Base-by-base conservation (phyloP, 2,888 invertebrate genomes). In the Urechis unicinctus region DNA sequence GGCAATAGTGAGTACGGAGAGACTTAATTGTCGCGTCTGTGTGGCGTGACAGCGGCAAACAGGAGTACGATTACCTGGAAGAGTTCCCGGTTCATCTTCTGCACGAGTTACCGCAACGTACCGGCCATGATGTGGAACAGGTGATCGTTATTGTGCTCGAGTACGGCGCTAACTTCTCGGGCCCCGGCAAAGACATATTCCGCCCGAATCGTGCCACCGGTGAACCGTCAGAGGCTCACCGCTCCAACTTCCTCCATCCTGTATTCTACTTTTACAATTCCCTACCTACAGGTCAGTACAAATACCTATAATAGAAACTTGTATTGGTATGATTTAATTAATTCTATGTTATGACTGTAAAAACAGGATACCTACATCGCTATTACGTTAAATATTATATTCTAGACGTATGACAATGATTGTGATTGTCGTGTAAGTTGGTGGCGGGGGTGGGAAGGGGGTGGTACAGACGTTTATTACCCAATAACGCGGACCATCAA, bases 241-340 rank as follows among this genome's bases (percentile, higher is more conserved):
- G 62, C 17, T 80, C 79, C 41, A 80, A 81, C 67, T 80, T 80
- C 61, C 68, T 80, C 0, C 80, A 80, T 60, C 80, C 80, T 2
- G 77, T 77, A 4, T 62, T 80, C 41, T 81, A 80, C 63, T 78
- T 72, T 59, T 80, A 77, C 62, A 65, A 70, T 1, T 52, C 54
- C 2, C 58, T 78, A 43, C 80, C 79, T 2, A 71, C 74, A 66
- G 74, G 79, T 79, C 59, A 55, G 57, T 41, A 45, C n/a, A n/a
- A n/a, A n/a, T n/a, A n/a, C n/a, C n/a, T n/a, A n/a, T n/a, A n/a
- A n/a, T n/a, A n/a, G n/a, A n/a, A n/a, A n/a, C n/a, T n/a, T n/a
- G n/a, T n/a, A n/a, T n/a, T n/a, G n/a, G n/a, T n/a, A n/a, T n/a
- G n/a, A n/a, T n/a, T n/a, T n/a, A n/a, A n/a, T n/a, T n/a, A n/a